phyloP scores from a whole-genome alignment of 2,888 invertebrate species.

The Ochropacha duplaris region DNA sequence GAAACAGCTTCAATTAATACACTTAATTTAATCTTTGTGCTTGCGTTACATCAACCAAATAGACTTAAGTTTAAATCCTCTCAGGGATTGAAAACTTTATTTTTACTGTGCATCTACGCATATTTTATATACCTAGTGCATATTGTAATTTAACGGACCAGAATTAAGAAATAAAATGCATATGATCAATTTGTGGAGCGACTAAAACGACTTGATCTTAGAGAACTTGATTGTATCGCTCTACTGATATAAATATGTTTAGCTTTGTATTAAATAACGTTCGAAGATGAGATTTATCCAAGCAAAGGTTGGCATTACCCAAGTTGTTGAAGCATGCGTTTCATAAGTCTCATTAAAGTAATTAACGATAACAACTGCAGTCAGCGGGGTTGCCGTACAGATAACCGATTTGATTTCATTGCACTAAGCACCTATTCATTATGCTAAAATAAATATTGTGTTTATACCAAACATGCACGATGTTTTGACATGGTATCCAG shows the following conservation, averaged over 20 bases:
- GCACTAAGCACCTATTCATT: constrained; percentile 12
- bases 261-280: not conserved
- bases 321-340: constrained; percentile 20
- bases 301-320: constrained; percentile 7
- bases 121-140: not conserved
- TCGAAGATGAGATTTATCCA: constrained; percentile 7
- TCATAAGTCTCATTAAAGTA: constrained; percentile 26
- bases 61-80: not conserved
- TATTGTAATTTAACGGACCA: not conserved
- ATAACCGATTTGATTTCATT: constrained; percentile 23
- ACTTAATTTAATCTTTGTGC: not conserved
- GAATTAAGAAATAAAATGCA: not conserved
- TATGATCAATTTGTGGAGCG: not conserved
- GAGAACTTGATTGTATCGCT: not conserved
- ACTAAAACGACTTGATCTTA: not conserved
- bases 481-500: constrained; percentile 16
- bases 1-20: not conserved
- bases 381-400: constrained; percentile 21
- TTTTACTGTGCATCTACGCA: not conserved
- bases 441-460: constrained; percentile 14
- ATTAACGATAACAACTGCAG: constrained; percentile 16
- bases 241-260: not conserved
- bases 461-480: constrained; percentile 13
- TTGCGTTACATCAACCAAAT: not conserved
- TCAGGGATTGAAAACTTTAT: not conserved